Percentiles rank a stretch among this genome's conserved stretches.
These are phyloP conservation scores for Nansenia antarctica DNA, from an alignment of 2,113 vertebrate genomes.

Conservation along the genomic window DNA sequence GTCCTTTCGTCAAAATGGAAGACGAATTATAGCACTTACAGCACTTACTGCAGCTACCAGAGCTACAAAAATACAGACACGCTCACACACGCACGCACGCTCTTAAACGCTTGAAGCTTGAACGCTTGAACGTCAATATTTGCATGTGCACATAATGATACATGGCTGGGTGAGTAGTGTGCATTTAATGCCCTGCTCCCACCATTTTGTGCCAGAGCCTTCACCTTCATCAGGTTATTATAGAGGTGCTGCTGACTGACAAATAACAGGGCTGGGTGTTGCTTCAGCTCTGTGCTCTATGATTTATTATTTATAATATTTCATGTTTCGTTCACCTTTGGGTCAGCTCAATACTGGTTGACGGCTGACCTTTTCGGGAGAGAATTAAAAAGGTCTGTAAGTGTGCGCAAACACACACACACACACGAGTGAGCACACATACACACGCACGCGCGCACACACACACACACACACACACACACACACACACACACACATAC, in stretches of 20 bases:
- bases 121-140: too few relatives aligned
- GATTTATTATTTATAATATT: conserved; percentile 65
- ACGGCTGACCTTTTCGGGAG: conserved; percentile 72
- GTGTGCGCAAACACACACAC: conserved; percentile 49
- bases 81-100: too few relatives aligned
- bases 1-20: too few relatives aligned
- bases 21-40: too few relatives aligned
- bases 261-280: background rate
- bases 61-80: too few relatives aligned
- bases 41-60: too few relatives aligned
- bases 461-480: background rate
- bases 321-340: conserved; percentile 69
- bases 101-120: too few relatives aligned
- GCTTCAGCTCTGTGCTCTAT: background rate
- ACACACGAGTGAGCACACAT: background rate
- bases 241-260: background rate
- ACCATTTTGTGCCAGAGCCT: background rate
- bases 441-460: background rate
- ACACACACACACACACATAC: background rate
- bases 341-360: conserved; percentile 73
- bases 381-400: conserved; percentile 61
- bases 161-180: too few relatives aligned
- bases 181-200: too few relatives aligned
- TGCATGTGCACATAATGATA: too few relatives aligned
- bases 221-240: background rate